These are phyloP conservation scores for Phaethon lepturus DNA, from an alignment of 2,113 vertebrate species.

Conservation along the genomic window DNA sequence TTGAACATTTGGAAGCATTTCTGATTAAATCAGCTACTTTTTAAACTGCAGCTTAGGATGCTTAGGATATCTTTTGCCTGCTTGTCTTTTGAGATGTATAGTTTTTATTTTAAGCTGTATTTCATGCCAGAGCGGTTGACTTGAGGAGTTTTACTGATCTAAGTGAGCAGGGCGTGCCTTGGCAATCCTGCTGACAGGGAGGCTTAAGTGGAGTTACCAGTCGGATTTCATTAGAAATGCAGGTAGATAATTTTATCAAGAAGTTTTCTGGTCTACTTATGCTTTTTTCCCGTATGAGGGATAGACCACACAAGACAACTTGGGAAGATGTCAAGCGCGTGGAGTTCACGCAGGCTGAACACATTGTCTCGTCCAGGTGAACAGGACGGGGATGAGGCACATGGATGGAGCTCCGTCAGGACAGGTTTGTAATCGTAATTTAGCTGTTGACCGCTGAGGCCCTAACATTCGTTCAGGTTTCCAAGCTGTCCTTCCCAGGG, in stretches of 20 bases:
- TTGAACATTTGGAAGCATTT: background rate
- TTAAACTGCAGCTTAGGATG: background rate
- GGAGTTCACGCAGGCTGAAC: background rate
- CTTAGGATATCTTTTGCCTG: background rate
- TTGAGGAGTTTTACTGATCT: background rate
- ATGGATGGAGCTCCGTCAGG: background rate
- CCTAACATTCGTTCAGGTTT: background rate
- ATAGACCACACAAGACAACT: background rate
- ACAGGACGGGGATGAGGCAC: background rate
- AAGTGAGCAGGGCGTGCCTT: background rate
- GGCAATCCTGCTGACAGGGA: background rate
- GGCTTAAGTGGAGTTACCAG: background rate
- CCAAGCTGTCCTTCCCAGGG: background rate
- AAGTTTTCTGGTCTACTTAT: background rate
- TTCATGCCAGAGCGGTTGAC: background rate
- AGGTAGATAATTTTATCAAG: background rate
- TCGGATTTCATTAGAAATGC: background rate
- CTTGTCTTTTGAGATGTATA: background rate
- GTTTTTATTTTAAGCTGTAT: background rate
- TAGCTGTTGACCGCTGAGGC: accelerated
- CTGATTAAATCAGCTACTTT: background rate
- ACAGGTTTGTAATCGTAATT: background rate
- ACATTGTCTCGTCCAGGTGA: background rate
- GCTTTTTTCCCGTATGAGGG: background rate
- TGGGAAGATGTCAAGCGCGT: accelerated